Evolutionary conservation across 1,140 invertebrate genomes (phyloP), one percentile per base, ranked within the genome.

Genomic region (Ceratosolen solmsi): DNA sequence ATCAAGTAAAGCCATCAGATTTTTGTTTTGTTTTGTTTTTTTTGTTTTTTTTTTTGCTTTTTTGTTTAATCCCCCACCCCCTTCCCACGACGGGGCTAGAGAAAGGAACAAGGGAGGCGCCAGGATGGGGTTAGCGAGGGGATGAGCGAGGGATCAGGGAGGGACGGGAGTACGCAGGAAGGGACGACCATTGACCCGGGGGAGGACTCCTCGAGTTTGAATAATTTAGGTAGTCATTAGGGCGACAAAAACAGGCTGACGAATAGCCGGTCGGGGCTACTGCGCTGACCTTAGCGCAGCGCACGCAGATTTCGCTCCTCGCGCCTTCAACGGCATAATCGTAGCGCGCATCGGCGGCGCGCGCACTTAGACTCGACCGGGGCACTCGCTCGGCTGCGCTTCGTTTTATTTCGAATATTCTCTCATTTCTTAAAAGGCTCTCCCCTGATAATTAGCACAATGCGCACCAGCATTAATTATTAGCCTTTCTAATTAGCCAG

Each of bases 371-470:
- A n/a, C n/a, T n/a, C n/a, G n/a, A n/a, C n/a, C n/a, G n/a, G n/a
- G n/a, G n/a, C n/a, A n/a, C 38, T n/a, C 75, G 15, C 27, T 30
- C 65, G 33, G 3, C 41, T 46, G 20, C 2, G 86, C 86, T 88
- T 88, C 89, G 86, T 88, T 92, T 91, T 91, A 91, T 92, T 92
- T 90, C 88, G 87, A 92, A 92, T 91, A 91, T 91, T 90, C 91
- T 92, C 92, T 93, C 92, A 93, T 93, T 93, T 92, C 92, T 92
- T 92, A 92, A 93, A 93, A 93, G 92, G 91, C 91, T 92, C 91
- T 91, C 89, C 87, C 85, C 86, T 89, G 88, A 92, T 92, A 92
- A 92, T 92, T 92, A 92, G 90, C 89, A 90, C 90, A 92, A 93
- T 92, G 91, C 90, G 90, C 89, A 86, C 89, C 87, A 84, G 88